Conservation (phyloP, 2,113 vertebrate genomes). For the Accipiter cooperii region DNA sequence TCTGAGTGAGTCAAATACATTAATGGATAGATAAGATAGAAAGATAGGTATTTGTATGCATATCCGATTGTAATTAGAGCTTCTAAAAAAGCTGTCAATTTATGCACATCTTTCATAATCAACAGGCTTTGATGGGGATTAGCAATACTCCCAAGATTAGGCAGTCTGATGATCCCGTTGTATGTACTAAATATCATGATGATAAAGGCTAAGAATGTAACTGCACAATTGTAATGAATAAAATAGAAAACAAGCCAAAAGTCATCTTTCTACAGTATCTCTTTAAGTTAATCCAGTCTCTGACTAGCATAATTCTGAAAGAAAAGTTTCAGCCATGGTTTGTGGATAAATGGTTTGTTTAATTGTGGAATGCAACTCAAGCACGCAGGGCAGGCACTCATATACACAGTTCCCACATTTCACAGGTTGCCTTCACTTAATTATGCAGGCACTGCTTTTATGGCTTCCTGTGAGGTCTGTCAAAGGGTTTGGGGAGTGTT, state of each 20-base stretch:
- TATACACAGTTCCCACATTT: background rate
- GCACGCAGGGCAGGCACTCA: background rate
- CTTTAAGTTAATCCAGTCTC: background rate
- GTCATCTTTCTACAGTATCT: background rate
- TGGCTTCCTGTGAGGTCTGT: background rate
- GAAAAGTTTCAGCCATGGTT: background rate
- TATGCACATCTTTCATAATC: background rate
- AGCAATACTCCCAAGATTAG: background rate
- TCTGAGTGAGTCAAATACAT: background rate
- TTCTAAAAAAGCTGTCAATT: background rate
- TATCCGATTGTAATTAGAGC: background rate
- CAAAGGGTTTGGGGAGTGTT: background rate
- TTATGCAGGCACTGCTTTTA: background rate
- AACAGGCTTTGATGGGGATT: background rate
- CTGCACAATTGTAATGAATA: background rate
- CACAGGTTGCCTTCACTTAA: background rate
- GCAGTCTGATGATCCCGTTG: background rate
- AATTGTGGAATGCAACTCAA: background rate
- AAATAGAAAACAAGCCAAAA: background rate
- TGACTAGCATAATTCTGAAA: background rate
- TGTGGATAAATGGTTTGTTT: background rate
- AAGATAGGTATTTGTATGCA: background rate
- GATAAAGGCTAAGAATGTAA: background rate
- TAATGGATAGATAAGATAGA: background rate
- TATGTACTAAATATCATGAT: background rate